Percentiles rank a stretch among this genome's conserved stretches.
These are phyloP conservation scores for Tipula unca DNA, from an alignment of 2,888 invertebrate genomes.

Conservation along the genomic window DNA sequence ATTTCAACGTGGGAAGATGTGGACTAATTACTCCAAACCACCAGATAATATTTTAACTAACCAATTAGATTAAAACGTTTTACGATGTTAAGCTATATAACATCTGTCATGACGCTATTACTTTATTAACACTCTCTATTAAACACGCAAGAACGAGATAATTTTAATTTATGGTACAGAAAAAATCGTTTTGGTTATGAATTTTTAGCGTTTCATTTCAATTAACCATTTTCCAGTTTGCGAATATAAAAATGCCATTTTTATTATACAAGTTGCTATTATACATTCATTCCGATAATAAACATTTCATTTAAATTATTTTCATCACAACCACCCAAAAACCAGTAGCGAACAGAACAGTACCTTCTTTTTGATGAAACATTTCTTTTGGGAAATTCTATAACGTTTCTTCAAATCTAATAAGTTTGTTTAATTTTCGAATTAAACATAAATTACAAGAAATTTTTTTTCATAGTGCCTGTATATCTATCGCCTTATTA, in stretches of 20 bases:
- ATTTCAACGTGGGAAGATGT: too few species aligned
- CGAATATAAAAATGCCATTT: background rate
- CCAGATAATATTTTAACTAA: too few species aligned
- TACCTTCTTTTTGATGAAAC: background rate
- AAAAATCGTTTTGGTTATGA: background rate
- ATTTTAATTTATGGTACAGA: background rate
- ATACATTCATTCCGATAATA: background rate
- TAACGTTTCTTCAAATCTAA: too few species aligned
- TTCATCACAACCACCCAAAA: background rate
- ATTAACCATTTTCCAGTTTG: background rate
- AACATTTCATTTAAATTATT: background rate
- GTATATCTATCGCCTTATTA: too few species aligned
- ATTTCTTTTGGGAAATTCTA: background rate
- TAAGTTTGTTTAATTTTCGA: too few species aligned
- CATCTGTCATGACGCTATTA: too few species aligned
- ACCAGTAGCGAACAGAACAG: background rate
- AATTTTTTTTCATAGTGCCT: too few species aligned
- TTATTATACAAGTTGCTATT: too few species aligned
- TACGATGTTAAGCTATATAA: too few species aligned
- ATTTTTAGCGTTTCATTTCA: background rate
- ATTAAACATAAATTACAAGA: too few species aligned
- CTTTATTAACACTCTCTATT: background rate
- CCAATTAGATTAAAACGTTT: too few species aligned
- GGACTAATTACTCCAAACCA: too few species aligned
- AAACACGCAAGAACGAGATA: background rate